A percentile compares a stretch with the other conserved stretches of the same genome.
phyloP scores from a whole-genome alignment of 2,113 vertebrate genomes.

The Gallinago undulata region DNA sequence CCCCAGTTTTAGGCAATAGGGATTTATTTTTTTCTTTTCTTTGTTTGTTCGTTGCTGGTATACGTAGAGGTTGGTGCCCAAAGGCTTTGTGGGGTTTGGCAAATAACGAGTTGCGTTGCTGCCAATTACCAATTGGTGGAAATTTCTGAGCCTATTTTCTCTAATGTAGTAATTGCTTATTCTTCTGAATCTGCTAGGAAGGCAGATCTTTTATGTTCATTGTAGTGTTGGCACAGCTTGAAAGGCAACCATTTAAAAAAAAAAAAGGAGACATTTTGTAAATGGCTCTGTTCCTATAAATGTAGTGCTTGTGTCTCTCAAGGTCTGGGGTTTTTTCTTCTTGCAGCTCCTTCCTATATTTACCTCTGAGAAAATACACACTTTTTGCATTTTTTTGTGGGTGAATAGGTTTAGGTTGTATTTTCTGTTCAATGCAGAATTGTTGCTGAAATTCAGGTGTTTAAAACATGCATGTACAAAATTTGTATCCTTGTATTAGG shows the following conservation, averaged over 20 bases:
- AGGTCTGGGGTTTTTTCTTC: background rate
- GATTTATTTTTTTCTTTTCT: no score
- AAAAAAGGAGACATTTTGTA: background rate
- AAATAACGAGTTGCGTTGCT: background rate
- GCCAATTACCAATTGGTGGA: conserved; percentile 50
- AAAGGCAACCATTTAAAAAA: conserved; percentile 24
- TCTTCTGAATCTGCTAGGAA: conserved; percentile 53
- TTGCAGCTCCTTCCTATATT: background rate
- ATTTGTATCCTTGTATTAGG: background rate
- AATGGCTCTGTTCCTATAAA: background rate
- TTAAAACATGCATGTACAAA: background rate
- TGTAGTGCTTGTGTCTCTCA: background rate
- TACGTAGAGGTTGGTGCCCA: background rate
- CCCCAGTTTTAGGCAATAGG: background rate
- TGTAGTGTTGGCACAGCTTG: conserved; percentile 54
- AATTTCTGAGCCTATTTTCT: conserved; percentile 49
- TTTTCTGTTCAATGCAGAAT: background rate
- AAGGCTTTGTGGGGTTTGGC: conserved; percentile 26
- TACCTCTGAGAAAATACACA: background rate
- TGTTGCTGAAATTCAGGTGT: background rate
- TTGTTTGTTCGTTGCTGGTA: background rate
- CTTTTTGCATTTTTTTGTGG: background rate
- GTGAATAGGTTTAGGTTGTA: background rate
- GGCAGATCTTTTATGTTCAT: conserved; percentile 29
- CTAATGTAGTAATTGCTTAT: conserved; percentile 62